Percentiles rank a stretch among this genome's conserved stretches.
Conservation (phyloP, 2,888 invertebrate species). For the Ormyrus pomaceus region DNA sequence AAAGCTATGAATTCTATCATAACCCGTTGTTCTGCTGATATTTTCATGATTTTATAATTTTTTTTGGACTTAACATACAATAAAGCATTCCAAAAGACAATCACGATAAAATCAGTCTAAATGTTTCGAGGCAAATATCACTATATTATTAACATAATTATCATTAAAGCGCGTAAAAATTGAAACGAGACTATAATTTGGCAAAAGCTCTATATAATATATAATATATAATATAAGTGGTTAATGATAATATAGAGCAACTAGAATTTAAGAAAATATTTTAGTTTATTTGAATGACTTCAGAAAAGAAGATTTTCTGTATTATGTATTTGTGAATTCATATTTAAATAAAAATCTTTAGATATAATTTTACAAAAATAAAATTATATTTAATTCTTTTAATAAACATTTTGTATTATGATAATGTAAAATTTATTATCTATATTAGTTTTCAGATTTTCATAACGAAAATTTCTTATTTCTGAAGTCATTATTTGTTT, state of each 20-base stretch:
- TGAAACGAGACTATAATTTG: too few relatives aligned
- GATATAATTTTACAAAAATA: too few relatives aligned
- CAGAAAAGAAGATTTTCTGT: too few relatives aligned
- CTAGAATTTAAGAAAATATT: slow-evolving; percentile 25
- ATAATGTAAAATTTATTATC: background rate
- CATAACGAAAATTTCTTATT: background rate
- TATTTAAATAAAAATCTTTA: too few relatives aligned
- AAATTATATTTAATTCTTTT: too few relatives aligned
- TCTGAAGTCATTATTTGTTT: background rate
- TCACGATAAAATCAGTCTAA: slow-evolving; percentile 18
- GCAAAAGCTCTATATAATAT: background rate
- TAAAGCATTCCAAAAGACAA: slow-evolving; percentile 20
- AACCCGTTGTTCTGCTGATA: too few relatives aligned
- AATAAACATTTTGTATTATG: background rate
- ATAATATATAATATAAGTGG: background rate
- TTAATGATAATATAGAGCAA: slow-evolving; percentile 11
- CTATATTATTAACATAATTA: background rate
- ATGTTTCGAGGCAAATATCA: slow-evolving; percentile 8
- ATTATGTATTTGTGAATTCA: too few relatives aligned
- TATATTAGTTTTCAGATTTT: too few relatives aligned
- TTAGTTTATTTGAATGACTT: background rate
- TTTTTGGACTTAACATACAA: background rate
- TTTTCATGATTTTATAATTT: slow-evolving; percentile 1
- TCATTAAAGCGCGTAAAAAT: too few relatives aligned
- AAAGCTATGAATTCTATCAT: too few relatives aligned